A percentile compares a stretch with the other conserved stretches of the same genome.
These are phyloP conservation scores for Scomber scombrus DNA, from an alignment of 2,113 vertebrate genomes.

Conservation along the genomic window DNA sequence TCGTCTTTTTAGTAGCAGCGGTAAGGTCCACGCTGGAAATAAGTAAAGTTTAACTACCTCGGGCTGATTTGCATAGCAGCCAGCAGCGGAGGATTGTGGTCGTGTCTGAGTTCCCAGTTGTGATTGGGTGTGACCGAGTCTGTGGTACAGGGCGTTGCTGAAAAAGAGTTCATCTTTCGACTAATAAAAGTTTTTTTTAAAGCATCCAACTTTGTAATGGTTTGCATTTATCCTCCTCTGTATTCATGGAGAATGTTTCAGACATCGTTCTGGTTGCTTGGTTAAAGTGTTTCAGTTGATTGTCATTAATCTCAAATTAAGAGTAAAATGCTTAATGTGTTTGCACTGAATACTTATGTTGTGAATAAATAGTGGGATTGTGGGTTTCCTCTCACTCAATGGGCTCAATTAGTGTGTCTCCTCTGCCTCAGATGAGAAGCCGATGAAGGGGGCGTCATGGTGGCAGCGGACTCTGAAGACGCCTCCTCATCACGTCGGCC, in stretches of 20 bases:
- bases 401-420: constrained; percentile 1
- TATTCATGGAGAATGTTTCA: neutral
- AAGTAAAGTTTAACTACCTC: constrained; percentile 1
- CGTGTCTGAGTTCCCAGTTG: constrained; percentile 48
- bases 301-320: neutral
- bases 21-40: constrained; percentile 27
- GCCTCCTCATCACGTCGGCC: constrained; percentile 90
- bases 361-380: neutral
- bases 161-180: constrained; percentile 35
- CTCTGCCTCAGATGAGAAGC: constrained; percentile 90
- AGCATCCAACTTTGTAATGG: neutral
- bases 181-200: constrained; percentile 30
- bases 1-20: constrained; percentile 29
- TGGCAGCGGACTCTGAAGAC: constrained; percentile 93
- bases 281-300: neutral
- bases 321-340: neutral
- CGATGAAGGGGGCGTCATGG: constrained; percentile 92
- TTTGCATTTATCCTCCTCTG: neutral
- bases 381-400: neutral
- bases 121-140: constrained; percentile 57
- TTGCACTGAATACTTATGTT: neutral
- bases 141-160: constrained; percentile 56
- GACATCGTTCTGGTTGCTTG: neutral
- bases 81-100: constrained; percentile 56
- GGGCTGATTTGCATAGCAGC: constrained; percentile 30